Evolutionary conservation across 2,113 vertebrate genomes (phyloP), one percentile per base, ranked within the genome.

Genomic region (Notarius lentiginosus): DNA sequence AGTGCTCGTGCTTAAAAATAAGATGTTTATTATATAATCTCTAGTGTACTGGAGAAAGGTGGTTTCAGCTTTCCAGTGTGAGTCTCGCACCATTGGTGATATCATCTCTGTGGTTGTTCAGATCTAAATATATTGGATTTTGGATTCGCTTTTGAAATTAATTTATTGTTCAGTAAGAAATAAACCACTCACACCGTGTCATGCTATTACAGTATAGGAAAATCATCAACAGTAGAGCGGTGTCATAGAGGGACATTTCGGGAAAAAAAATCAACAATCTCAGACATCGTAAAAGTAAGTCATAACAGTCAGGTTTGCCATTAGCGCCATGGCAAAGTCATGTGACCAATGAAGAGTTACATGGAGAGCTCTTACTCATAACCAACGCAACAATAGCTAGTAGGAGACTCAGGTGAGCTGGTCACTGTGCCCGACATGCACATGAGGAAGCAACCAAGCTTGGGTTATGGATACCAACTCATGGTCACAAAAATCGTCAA

Each of bases 21-120:
- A 91, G 87, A 58, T 88, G 83, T 89, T 84, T 92, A 92, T 95
- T 95, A 96, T 94, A 94, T 95, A 94, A 95, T 93, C 91, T 91
- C 88, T 89, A 89, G 89, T 87, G 90, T 92, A 18, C 30, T 83
- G 30, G 24, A 18, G 66, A 75, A 86, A 84, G 22, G 34, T 30
- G 60, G 58, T 88, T n/a, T 2, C 27, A 7, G 49, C n/a, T 94
- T 90, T 93, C 88, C 88, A 90, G 89, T 90, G 79, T 80, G 86
- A 22, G 83, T 88, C 86, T 91, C 53, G 89, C 90, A 93, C 90
- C 82, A 91, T 85, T 27, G 51, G 84, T 91, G 76, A 90, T 91
- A 91, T 81, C 90, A 58, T 79, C 73, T 76, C 70, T 60, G 66
- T 41, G 60, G 82, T 27, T 24, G 82, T 72, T 83, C 65, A 72